Base-by-base conservation (phyloP, 2,113 vertebrate species). In the Pyrgilauda ruficollis region DNA sequence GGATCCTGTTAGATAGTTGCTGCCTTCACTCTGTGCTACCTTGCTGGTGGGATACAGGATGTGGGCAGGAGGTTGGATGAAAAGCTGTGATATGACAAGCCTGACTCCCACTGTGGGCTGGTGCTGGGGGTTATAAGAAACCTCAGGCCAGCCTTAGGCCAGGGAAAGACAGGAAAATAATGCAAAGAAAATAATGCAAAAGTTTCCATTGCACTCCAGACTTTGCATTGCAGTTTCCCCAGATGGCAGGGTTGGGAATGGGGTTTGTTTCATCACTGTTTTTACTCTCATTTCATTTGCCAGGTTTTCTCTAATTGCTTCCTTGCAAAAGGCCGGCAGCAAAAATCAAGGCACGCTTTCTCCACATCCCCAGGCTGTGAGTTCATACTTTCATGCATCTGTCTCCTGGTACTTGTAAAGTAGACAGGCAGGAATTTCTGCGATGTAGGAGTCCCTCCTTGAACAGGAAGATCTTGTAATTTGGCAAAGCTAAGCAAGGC, bases 221-320 rank as follows among this genome's bases (percentile, higher is more conserved):
- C 15, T 47, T 85, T 0, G 0, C 37, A 43, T 6, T 27, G 24
- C 37, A 13, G 24, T 67, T 86, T 86, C 21, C 72, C 61, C 67
- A 74, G 43, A 83, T 27, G 47, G 84, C 39, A 55, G 63, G 30
- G 22, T 16, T 88, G 47, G 75, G 55, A 70, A 83, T 4, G 16
- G 78, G 78, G 30, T 64, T 85, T 62, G 5, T 64, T 91, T 91
- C 53, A 22, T 73, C 28, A 9, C 49, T 58, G 8, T 68, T 89
- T 78, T 72, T 24, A 17, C 43, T 87, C 30, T 62, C 10, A 6
- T 85, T 80, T 88, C 26, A 15, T 80, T 94, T 95, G 87, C 70
- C 55, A 73, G 69, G 75, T 83, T 88, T 92, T 93, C 70, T 80
- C 52, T 84, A 92, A 90, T 85, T 74, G 47, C 79, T 91, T 96